Evolutionary conservation across 2,113 vertebrate species (phyloP), one percentile per base, ranked within the genome.

Genomic region (Thomomys bottae): DNA sequence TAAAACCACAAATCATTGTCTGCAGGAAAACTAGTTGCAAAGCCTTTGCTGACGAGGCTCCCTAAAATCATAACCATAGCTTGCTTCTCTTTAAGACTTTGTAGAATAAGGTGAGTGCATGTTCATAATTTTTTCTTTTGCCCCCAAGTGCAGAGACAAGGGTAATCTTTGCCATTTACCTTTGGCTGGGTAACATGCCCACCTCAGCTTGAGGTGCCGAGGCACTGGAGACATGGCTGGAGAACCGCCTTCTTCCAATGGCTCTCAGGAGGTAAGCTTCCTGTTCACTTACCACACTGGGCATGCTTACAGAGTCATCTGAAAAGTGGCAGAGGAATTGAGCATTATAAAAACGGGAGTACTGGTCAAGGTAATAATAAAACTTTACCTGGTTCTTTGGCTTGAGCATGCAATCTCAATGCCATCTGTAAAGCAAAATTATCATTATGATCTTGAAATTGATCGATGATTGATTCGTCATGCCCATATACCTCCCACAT

Each of bases 231-330:
- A 98, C 98, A 80, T 99, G 99, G 97, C 99, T 99, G 98, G 99
- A 99, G 98, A 99, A 99, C 12, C 99, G 97, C 40, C 99, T 98
- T 97, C 99, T 98, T 76, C 99, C 98, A 91, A 98, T 98, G 97
- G 98, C 92, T 45, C 98, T 98, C 95, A 99, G 98, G 94, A 99
- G 97, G 98, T 98, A 99, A 91, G 98, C 98, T 97, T 99, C 99
- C 9, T 99, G 99, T 96, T 99, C 99, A 97, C 99, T 99, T 98
- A 99, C 99, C 98, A 99, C 99, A 95, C 99, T 99, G 97, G 99
- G 99, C 96, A 99, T 99, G 95, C 99, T 99, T 84, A 99, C 97
- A 78, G 99, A 99, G 93, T 99, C 99, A 96, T 99, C 99, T 99
- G 94, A 63, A 94, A 54, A 95, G 89, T 59, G 96, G 42, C 90